Evolutionary conservation across 2,113 vertebrate species (phyloP), one percentile per base, ranked within the genome.

Genomic region (Spea bombifrons): DNA sequence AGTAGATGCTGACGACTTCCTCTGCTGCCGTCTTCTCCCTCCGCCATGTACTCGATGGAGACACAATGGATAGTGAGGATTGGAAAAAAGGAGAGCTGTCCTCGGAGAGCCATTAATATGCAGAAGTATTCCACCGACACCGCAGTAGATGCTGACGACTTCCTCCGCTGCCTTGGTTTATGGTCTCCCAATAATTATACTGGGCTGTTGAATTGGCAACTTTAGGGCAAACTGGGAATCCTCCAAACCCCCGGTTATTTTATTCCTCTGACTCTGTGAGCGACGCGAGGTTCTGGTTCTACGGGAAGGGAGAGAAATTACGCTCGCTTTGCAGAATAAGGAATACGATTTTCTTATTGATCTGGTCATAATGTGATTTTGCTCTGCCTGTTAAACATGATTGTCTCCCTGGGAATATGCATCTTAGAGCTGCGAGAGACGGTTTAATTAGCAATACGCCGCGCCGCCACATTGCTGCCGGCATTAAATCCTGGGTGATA

Each of bases 371-470:
- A 65, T 75, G 73, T 65, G 77, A 75, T 81, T 71, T 73, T 80
- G 73, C 17, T 64, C 57, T 53, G 66, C 73, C 73, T 70, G 79
- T 53, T 75, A 81, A 71, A 75, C 71, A 81, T 44, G 5, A 70
- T 75, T 65, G 74, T 53, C 66, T 75, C 80, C n/a, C 8, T 81
- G 74, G 73, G 80, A 81, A 75, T 75, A 70, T 55, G 71, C 65
- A 67, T 80, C 77, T 73, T 73, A 15, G 50, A 65, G 77, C 64
- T 73, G 76, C 61, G 70, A 73, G 43, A 79, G 76, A 79, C 77
- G 61, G 71, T 73, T 80, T 80, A 80, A 80, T 75, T 81, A 75
- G 79, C 66, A 55, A 66, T 50, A 57, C 9, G 59, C 66, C 55
- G 12, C 5, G 16, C 66, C 45, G 69, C 50, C 66, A 52, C 55